Evolutionary conservation across 2,797 vertebrate genomes (phyloP), one percentile per base, ranked within the genome.

Genomic region (Hydrolagus colliei): DNA sequence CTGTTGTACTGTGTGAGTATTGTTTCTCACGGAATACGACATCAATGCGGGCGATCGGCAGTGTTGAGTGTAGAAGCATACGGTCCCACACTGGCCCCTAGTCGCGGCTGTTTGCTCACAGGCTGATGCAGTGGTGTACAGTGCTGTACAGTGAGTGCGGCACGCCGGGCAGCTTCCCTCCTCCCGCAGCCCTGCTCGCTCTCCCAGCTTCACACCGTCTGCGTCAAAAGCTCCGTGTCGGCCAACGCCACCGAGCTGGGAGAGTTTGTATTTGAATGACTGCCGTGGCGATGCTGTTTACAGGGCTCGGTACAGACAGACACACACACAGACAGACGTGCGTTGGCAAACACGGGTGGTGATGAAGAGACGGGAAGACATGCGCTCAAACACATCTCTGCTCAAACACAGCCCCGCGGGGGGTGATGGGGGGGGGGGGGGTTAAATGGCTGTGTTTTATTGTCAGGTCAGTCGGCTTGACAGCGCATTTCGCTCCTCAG

Each of bases 191-290:
- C 16, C n/a, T 16, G 75, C 41, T 76, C 35, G 35, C 20, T 52
- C 22, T 76, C 20, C 74, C 52, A 61, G 9, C 18, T 52, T 52
- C 20, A 52, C 75, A 77, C 75, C n/a, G 9, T 18, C 78, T 67
- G 62, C 78, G 62, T 65, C 78, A 80, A 80, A 67, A 80, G n/a
- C 22, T 77, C 61, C 41, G n/a, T 12, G 32, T 77, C n/a, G 16
- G 61, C 52, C 8, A 77, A 77, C 16, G 41, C 41, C 18, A 20
- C 74, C 9, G 35, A 59, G 74, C 9, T 52, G 41, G 9, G 75
- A 20, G 75, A 22, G 16, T 9, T 52, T 52, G 41, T 0, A 52
- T 52, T 52, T 52, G 8, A 20, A n/a, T n/a, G 41, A 76, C 4
- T 76, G 74, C 14, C 20, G 0, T 9, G 9, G 18, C 14, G 35